Base-by-base conservation (phyloP, 1,140 invertebrate species). In the Campoletis sonorensis region DNA sequence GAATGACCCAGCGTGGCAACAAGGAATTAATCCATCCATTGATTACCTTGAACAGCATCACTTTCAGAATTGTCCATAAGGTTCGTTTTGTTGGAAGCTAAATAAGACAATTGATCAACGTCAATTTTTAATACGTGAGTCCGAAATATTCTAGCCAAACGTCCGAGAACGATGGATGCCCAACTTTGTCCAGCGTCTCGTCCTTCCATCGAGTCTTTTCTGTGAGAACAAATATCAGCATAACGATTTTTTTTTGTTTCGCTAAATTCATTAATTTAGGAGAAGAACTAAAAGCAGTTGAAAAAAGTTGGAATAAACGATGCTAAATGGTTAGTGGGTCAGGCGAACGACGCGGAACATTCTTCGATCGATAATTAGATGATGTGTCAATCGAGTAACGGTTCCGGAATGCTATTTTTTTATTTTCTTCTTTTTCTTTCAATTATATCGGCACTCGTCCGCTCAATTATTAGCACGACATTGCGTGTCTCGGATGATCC, bases 51-150 rank as follows among this genome's bases (percentile, higher is more conserved):
- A 15, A 85, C 81, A 1, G 83, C 51, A 23, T 82, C 80, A 54
- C 75, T 80, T 16, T 26, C 61, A 2, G 27, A 13, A 75, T 80
- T 84, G 21, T n/a, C 23, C 13, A 68, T 61, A 4, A 78, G 68
- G 37, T 79, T 70, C 8, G 85, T 80, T 10, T 58, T 51, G 27
- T 85, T 87, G 1, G 76, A 37, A 61, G 67, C 51, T 15, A 40
- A 75, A 45, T 83, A 82, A 45, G 79, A 80, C 7, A 91, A 67
- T 18, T 26, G 78, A 37, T 90, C 88, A 13, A 91, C 70, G 58
- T 91, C 84, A 26, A 91, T 81, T 83, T 89, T 89, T 18, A 91
- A 79, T 26, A 90, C 89, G 45, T 91, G 90, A 40, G 90, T 90
- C 23, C 83, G 88, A 77, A 91, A 84, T 73, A 91, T 71, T 45